These are phyloP conservation scores for human DNA, from an alignment of 2,113 vertebrate genomes.

Conservation along the genomic window DNA sequence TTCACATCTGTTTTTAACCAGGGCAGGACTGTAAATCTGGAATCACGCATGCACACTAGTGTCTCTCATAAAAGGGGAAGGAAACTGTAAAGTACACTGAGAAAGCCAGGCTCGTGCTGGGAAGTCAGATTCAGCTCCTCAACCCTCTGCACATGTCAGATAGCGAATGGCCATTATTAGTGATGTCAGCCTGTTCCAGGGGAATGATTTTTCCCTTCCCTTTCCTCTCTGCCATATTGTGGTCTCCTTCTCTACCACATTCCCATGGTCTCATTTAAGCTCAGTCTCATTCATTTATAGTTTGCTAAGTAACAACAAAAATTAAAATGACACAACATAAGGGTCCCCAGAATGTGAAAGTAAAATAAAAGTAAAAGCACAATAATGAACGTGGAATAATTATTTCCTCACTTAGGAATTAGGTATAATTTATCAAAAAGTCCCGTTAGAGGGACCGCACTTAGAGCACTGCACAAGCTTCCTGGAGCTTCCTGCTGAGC, in stretches of 20 bases:
- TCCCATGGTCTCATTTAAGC: neutral
- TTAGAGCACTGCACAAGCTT: neutral
- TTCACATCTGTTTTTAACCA: neutral
- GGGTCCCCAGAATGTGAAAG: neutral
- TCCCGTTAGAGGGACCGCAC: neutral
- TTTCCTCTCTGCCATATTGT: neutral
- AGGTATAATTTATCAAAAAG: neutral
- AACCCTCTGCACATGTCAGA: accelerated
- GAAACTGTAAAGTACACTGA: neutral
- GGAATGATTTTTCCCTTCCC: neutral
- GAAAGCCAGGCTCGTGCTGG: neutral
- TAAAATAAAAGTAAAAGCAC: neutral
- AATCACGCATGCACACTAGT: neutral
- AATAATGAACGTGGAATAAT: neutral
- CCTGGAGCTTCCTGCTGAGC: too few species aligned
- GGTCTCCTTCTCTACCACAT: neutral
- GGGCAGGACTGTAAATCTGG: neutral
- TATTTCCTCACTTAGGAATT: neutral
- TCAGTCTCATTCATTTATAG: neutral
- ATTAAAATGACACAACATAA: neutral
- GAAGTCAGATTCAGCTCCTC: neutral
- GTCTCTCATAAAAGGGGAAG: neutral
- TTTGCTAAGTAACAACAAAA: neutral
- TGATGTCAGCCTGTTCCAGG: neutral
- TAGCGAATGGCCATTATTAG: accelerated